A percentile compares a stretch with the other conserved stretches of the same genome.
These are phyloP conservation scores for Nineta flava DNA, from an alignment of 2,888 invertebrate genomes.

Conservation along the genomic window DNA sequence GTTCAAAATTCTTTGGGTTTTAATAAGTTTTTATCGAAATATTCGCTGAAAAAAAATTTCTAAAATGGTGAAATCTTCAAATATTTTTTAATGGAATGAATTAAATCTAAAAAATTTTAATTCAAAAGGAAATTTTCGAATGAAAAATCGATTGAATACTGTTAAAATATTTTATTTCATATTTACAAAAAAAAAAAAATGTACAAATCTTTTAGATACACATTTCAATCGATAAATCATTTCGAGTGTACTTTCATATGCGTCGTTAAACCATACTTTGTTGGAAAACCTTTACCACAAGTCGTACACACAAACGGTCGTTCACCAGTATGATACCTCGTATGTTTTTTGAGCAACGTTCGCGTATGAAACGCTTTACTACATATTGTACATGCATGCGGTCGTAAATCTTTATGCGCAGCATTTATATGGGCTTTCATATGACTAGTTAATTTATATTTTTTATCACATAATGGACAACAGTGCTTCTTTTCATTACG, in stretches of 20 bases:
- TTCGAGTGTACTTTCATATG: conserved; percentile 1
- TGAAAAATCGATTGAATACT: neutral
- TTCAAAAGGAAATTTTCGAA: too few relatives aligned
- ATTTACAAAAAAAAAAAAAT: neutral
- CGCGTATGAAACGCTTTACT: neutral
- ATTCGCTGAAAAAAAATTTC: too few relatives aligned
- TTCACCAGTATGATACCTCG: neutral
- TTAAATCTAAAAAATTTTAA: too few relatives aligned
- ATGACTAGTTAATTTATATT: neutral
- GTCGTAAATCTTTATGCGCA: neutral
- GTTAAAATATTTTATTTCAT: neutral
- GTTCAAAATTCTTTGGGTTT: too few relatives aligned
- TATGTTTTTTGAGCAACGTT: neutral
- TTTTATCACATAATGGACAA: conserved; percentile 1
- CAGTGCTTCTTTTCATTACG: neutral
- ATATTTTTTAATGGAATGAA: too few relatives aligned
- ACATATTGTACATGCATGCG: neutral
- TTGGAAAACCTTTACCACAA: neutral
- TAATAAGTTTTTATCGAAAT: too few relatives aligned
- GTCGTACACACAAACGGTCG: neutral
- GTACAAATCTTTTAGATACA: neutral
- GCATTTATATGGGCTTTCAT: neutral
- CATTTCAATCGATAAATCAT: neutral
- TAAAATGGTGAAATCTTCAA: too few relatives aligned
- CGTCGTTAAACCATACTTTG: neutral